Base-by-base conservation (phyloP, 2,113 vertebrate species). In the Myrmecobius fasciatus region DNA sequence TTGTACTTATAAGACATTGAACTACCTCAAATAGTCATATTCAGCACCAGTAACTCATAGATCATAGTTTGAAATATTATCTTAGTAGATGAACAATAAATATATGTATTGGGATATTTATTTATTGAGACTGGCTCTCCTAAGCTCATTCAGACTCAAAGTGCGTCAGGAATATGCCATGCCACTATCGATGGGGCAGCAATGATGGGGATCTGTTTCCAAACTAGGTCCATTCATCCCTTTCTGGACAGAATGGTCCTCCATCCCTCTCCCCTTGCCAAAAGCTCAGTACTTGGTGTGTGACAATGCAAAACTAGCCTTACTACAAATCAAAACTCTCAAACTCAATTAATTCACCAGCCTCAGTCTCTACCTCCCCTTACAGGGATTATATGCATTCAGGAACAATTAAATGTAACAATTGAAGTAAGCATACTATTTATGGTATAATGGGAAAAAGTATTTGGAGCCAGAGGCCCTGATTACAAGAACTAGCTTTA, bases 31-130 rank as follows among this genome's bases (percentile, higher is more conserved):
- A 4, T 4, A 9, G 31, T 9, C 47, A 56, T 14, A 0, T 8
- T 2, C 14, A n/a, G 47, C 67, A 54, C 20, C 26, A 1, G 48
- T 43, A 8, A 8, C 75, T 52, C 28, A 9, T 52, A 36, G 4
- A 10, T 0, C 11, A 2, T 2, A 1, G 9, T 3, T 1, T 43
- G 47, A 46, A 6, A n/a, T 14, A 25, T 47, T 53, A 36, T 17
- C 60, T 67, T 67, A 36, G 60, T 67, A 67, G 31, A 36, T 67
- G 28, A 60, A 60, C 10, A 36, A 67, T 36, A 60, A 60, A 60
- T 60, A 60, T 31, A 60, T 12, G 9, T 10, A 31, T 60, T 26
- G 54, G 7, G 54, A 56, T 28, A 56, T 56, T 60, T 31, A 36
- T 31, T 67, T 31, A 36, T 22, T 52, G 89, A n/a, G 5, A 91